Evolutionary conservation across 2,888 invertebrate species (phyloP).

Genomic region (Dicyrtoma fusca): DNA sequence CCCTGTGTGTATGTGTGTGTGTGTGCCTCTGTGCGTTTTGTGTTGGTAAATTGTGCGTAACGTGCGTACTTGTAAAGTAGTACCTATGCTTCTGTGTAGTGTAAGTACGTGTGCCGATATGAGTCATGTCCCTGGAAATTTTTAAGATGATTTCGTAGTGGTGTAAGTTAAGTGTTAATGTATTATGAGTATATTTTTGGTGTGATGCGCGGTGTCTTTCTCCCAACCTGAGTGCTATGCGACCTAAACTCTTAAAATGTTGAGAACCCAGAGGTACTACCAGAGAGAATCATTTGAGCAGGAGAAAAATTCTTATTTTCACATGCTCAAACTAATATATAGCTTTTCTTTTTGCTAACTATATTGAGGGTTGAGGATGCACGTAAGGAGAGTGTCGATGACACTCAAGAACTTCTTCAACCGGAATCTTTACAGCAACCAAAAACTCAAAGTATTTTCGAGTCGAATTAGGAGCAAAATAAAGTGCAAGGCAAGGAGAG

Average conservation of each 20-base stretch:
- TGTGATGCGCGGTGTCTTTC: too few species aligned
- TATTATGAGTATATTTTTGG: not conserved
- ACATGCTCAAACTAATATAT: not conserved
- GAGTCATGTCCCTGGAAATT: not conserved
- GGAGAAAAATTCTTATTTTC: constrained; percentile 3
- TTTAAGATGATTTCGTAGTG: too few species aligned
- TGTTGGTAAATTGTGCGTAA: constrained; percentile 19
- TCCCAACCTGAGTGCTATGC: too few species aligned
- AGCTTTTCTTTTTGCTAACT: not conserved
- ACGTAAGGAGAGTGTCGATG: constrained; percentile 35
- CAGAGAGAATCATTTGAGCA: not conserved
- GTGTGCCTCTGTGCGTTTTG: not conserved
- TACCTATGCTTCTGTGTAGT: too few species aligned
- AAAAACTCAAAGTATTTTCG: constrained; percentile 7
- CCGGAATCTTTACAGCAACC: constrained; percentile 28
- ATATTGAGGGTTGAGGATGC: not conserved
- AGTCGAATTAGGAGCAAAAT: constrained; percentile 20
- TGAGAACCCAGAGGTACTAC: too few species aligned
- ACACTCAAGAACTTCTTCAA: constrained; percentile 31
- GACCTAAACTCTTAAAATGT: too few species aligned
- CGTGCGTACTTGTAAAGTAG: constrained; percentile 24
- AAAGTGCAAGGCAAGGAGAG: not conserved
- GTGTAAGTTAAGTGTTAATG: not conserved
- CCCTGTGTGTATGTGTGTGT: constrained; percentile 7
- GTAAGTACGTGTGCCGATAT: constrained; percentile 26